A percentile compares a stretch with the other conserved stretches of the same genome.
Conservation (phyloP, 2,797 vertebrate genomes). For the Myotis pilosus region DNA sequence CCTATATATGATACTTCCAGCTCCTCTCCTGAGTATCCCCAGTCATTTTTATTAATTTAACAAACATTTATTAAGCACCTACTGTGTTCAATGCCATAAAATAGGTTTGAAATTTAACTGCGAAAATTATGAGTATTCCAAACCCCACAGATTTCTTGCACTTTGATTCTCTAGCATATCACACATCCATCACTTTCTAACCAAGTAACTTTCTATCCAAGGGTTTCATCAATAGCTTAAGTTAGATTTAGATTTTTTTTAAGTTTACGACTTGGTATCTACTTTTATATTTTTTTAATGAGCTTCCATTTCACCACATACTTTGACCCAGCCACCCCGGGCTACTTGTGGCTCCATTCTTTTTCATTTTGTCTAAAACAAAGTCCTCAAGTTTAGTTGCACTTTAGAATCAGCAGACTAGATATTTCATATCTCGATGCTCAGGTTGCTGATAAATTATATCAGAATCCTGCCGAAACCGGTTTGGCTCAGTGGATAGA, state of each 20-base stretch:
- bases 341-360: background rate
- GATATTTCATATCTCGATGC: background rate
- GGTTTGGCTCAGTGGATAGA: too few species aligned
- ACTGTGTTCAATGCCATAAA: background rate
- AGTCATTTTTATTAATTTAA: constrained; percentile 19
- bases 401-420: background rate
- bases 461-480: too few species aligned
- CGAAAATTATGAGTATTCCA: background rate
- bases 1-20: background rate
- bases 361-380: background rate
- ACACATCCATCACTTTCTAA: background rate
- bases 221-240: background rate
- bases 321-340: background rate
- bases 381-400: background rate
- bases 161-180: background rate
- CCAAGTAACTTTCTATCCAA: background rate
- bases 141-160: background rate
- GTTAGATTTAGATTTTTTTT: background rate
- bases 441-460: background rate
- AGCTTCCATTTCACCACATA: background rate
- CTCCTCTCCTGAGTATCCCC: background rate
- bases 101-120: background rate
- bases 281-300: background rate
- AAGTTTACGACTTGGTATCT: background rate
- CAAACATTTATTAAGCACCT: background rate